Conservation (phyloP, 2,888 invertebrate genomes). For the Chloromyia formosa region DNA sequence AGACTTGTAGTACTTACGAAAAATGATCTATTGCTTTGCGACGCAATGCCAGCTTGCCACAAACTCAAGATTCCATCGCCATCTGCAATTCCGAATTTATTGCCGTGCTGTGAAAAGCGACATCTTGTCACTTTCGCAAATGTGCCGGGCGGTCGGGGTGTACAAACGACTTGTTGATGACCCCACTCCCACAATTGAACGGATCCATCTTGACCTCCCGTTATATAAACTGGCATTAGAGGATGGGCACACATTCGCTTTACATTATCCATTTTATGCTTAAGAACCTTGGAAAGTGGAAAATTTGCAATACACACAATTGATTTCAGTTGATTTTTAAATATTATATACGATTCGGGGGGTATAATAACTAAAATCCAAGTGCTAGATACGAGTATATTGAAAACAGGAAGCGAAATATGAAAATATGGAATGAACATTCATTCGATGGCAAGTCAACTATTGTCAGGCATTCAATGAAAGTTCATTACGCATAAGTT, state of each 20-base stretch:
- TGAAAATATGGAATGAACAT: conserved; percentile 11
- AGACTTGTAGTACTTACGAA: conserved; percentile 73
- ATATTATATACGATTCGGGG: conserved; percentile 54
- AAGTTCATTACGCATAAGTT: conserved; percentile 1
- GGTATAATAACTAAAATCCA: conserved; percentile 40
- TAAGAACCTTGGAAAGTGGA: conserved; percentile 75
- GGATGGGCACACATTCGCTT: conserved; percentile 97
- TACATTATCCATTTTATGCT: conserved; percentile 93
- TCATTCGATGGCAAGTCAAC: conserved; percentile 13
- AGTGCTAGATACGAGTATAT: conserved; percentile 30
- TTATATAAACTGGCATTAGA: conserved; percentile 90
- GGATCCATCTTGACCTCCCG: conserved; percentile 95
- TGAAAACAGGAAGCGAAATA: conserved; percentile 32
- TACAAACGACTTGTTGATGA: conserved; percentile 88
- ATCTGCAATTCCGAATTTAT: conserved; percentile 98
- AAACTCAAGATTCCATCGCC: conserved; percentile 96
- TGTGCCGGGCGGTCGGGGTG: conserved; percentile 91
- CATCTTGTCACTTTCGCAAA: conserved; percentile 95
- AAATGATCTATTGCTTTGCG: conserved; percentile 81
- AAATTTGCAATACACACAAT: conserved; percentile 51
- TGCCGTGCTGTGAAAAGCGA: conserved; percentile 96
- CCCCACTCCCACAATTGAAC: conserved; percentile 99
- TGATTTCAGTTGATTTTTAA: conserved; percentile 51
- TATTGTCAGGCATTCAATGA: conserved; percentile 5
- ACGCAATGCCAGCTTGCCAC: conserved; percentile 89